Evolutionary conservation across 2,113 vertebrate species (phyloP), one percentile per base, ranked within the genome.

Genomic region (Glaucidium brasilianum): DNA sequence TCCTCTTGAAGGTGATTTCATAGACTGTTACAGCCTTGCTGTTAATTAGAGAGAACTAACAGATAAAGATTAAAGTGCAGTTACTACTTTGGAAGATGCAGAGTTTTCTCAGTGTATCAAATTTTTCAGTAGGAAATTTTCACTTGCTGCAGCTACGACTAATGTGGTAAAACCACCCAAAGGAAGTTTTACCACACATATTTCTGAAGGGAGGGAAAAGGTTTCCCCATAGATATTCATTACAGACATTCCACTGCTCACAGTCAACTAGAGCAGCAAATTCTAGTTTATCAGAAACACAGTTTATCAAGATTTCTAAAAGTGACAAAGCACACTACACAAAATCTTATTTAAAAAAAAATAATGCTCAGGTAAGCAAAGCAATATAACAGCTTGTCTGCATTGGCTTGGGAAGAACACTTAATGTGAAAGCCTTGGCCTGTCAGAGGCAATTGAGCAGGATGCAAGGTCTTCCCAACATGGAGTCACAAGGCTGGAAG

Each of bases 381-480:
- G 4, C 11, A 47, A 25, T 23, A 6, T 21, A 60, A 41, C n/a
- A 77, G 3, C 8, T 88, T 58, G 5, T 66, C 29, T 62, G 32
- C 27, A 47, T 39, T 67, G 20, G 30, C 37, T 67, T 53, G 30
- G 16, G n/a, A 62, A 62, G 47, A 63, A 9, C 12, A 37, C 11
- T 49, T 62, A 11, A 29, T 15, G 18, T 55, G 32, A 58, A 77
- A 72, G 9, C 9, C 11, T 62, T 2, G 1, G 5, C 0, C 1
- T 47, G 16, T 27, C 2, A 3, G 34, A 68, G 30, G 10, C n/a
- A 75, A n/a, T 17, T 2, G 4, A 59, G 20, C n/a, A 23, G 41
- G 19, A 26, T 3, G 2, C 10, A 60, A 62, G 13, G 27, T 4
- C 23, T 83, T 85, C 23, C 37, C 15, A 75, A 30, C 10, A 58